These are phyloP conservation scores for Grus americana DNA, from an alignment of 2,113 vertebrate species.

Conservation along the genomic window DNA sequence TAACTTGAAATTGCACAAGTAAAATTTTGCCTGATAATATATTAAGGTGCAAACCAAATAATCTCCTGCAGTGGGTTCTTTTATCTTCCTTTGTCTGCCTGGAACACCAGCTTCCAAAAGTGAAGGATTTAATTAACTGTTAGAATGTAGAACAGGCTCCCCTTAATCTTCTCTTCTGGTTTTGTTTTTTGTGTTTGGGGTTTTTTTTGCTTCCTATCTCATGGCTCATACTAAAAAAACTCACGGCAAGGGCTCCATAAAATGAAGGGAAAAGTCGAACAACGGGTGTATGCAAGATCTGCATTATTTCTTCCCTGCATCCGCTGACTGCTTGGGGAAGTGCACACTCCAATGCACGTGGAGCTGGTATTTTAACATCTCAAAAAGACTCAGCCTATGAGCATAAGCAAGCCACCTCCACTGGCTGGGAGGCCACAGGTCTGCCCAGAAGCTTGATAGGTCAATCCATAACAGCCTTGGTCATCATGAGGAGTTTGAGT, in stretches of 20 bases:
- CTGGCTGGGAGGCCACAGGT: background rate
- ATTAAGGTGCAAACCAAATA: conserved; percentile 7
- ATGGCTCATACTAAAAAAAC: background rate
- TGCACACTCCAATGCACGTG: fast-evolving
- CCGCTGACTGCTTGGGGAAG: background rate
- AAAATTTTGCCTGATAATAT: conserved; percentile 8
- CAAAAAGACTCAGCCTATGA: background rate
- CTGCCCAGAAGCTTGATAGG: background rate
- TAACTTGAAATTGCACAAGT: conserved; percentile 2
- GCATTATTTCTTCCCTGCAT: background rate
- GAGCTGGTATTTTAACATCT: background rate
- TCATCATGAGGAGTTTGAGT: background rate
- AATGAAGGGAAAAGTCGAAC: background rate
- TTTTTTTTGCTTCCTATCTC: background rate
- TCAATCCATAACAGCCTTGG: background rate
- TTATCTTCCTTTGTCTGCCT: conserved; percentile 18
- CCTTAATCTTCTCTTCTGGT: background rate
- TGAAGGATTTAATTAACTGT: conserved; percentile 44
- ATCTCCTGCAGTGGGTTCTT: background rate
- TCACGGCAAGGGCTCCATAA: background rate
- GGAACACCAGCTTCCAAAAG: conserved; percentile 14
- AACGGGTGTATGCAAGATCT: background rate
- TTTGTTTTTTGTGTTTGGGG: background rate
- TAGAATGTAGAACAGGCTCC: conserved; percentile 7
- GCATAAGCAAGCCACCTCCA: background rate